Percentiles rank a stretch among this genome's conserved stretches.
Evolutionary conservation across 2,888 invertebrate species (phyloP).

Genomic region (Acleris literana): DNA sequence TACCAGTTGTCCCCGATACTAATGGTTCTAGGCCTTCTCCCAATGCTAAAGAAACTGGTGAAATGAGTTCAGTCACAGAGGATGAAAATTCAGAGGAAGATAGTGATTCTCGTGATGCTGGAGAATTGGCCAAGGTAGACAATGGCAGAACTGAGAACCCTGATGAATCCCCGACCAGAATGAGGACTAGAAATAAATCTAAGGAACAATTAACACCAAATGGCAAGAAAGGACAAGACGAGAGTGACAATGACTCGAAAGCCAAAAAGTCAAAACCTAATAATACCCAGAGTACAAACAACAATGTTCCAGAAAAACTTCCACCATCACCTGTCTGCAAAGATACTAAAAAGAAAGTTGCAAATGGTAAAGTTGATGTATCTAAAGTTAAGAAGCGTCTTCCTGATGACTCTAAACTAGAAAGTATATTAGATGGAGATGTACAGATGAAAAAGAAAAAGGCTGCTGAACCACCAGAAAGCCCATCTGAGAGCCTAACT

Average conservation of each 20-base stretch:
- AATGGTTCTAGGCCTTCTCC: slow-evolving; percentile 85
- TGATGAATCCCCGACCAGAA: slow-evolving; percentile 93
- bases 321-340: slow-evolving; percentile 70
- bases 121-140: slow-evolving; percentile 91
- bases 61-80: slow-evolving; percentile 92
- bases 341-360: slow-evolving; percentile 73
- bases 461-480: slow-evolving; percentile 84
- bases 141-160: slow-evolving; percentile 88
- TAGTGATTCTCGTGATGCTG: slow-evolving; percentile 95
- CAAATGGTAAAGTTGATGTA: slow-evolving; percentile 78
- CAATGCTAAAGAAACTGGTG: slow-evolving; percentile 87
- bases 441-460: slow-evolving; percentile 83
- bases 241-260: slow-evolving; percentile 78
- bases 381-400: slow-evolving; percentile 85
- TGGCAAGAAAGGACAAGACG: slow-evolving; percentile 76
- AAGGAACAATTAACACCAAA: slow-evolving; percentile 87
- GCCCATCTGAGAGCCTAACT: slow-evolving; percentile 92
- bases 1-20: slow-evolving; percentile 79
- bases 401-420: slow-evolving; percentile 81
- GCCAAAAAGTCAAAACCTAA: slow-evolving; percentile 65
- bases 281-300: slow-evolving; percentile 70
- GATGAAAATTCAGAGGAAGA: slow-evolving; percentile 98
- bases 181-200: slow-evolving; percentile 93
- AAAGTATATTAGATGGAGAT: slow-evolving; percentile 85
- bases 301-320: slow-evolving; percentile 70